Evolutionary conservation across 2,888 invertebrate species (phyloP).

Genomic region (Melangyna quadrimaculata): DNA sequence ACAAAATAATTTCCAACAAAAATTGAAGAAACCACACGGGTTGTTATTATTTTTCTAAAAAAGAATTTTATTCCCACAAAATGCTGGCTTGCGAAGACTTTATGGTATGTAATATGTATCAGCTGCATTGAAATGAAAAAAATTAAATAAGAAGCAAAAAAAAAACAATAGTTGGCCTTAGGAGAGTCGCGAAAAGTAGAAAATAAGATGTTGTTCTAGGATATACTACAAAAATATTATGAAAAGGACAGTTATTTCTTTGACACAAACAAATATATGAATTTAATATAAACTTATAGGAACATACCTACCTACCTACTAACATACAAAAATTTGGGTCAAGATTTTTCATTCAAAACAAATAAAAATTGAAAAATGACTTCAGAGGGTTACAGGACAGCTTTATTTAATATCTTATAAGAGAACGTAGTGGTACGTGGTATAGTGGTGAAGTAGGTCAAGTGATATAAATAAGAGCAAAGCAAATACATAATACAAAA

Average conservation of each 20-base stretch:
- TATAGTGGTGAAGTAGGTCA: background rate
- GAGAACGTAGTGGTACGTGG: background rate
- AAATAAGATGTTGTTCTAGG: slow-evolving; percentile 1
- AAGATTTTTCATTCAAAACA: slow-evolving; percentile 49
- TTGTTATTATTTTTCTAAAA: slow-evolving; percentile 51
- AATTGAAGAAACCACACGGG: slow-evolving; percentile 43
- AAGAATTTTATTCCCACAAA: slow-evolving; percentile 30
- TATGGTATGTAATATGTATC: background rate
- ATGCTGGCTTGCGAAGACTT: slow-evolving; percentile 33
- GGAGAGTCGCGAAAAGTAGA: slow-evolving; percentile 8
- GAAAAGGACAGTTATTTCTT: slow-evolving; percentile 6
- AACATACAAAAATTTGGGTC: slow-evolving; percentile 47
- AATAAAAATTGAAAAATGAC: slow-evolving; percentile 38
- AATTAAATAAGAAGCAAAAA: background rate
- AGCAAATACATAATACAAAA: too few species aligned
- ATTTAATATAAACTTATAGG: background rate
- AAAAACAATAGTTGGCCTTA: slow-evolving; percentile 56
- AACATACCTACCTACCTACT: background rate
- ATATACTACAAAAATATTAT: background rate
- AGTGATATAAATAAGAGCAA: background rate
- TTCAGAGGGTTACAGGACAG: background rate
- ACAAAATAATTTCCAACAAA: slow-evolving; percentile 46
- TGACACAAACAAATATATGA: slow-evolving; percentile 9
- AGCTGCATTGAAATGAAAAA: slow-evolving; percentile 24
- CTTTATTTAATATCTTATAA: background rate